phyloP scores from a whole-genome alignment of 1,140 invertebrate genomes.

The Lepidurus packardi region DNA sequence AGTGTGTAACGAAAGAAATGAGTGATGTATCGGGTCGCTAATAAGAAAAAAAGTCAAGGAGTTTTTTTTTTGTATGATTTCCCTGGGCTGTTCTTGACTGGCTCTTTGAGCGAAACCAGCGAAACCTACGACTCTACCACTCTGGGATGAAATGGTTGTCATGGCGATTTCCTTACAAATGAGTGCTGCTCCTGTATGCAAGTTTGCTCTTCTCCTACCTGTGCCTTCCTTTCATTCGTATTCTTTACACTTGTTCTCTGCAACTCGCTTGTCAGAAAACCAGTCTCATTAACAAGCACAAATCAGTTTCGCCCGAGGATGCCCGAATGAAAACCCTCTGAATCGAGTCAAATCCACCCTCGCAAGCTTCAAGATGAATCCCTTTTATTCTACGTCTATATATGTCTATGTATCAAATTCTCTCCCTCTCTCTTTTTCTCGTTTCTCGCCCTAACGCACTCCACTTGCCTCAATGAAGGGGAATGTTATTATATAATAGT shows the following conservation, averaged over 20 bases:
- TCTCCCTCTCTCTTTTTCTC: too few species aligned
- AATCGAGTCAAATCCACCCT: neutral
- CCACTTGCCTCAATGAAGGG: too few species aligned
- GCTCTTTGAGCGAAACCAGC: neutral
- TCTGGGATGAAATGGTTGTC: neutral
- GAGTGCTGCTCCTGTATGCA: constrained; percentile 1
- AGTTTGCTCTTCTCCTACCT: neutral
- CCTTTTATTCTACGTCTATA: too few species aligned
- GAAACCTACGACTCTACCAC: neutral
- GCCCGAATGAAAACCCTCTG: neutral
- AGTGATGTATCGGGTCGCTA: neutral
- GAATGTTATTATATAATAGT: too few species aligned
- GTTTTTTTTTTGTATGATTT: neutral
- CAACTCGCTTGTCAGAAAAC: constrained; percentile 10
- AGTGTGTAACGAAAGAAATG: constrained; percentile 8
- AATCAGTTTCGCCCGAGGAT: neutral
- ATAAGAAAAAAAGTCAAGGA: neutral
- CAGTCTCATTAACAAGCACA: constrained; percentile 8
- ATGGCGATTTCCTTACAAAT: neutral
- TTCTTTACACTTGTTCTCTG: neutral
- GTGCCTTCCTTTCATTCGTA: neutral
- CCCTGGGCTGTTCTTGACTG: neutral
- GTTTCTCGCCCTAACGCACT: too few species aligned
- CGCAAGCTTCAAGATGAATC: too few species aligned
- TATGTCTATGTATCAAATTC: too few species aligned